A percentile compares a stretch with the other conserved stretches of the same genome.
These are phyloP conservation scores for Sebastes oblongus DNA, from an alignment of 2,797 vertebrate genomes.

Conservation along the genomic window DNA sequence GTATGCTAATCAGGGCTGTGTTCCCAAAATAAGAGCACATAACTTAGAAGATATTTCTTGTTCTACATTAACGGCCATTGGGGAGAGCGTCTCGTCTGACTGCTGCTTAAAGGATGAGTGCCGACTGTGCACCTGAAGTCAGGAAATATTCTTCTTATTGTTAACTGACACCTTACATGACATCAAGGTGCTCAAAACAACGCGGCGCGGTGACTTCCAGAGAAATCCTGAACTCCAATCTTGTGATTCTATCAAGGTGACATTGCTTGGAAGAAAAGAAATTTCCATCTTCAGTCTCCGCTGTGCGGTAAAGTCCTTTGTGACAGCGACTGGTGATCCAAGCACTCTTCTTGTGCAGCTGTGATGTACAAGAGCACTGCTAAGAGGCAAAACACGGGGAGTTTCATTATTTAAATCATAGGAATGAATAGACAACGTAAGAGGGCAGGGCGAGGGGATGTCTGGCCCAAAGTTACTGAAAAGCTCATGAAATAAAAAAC, in stretches of 20 bases:
- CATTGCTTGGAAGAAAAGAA: conserved; percentile 38
- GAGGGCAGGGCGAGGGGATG: conserved; percentile 35
- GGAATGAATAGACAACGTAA: conserved; percentile 41
- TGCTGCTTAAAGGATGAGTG: conserved; percentile 46
- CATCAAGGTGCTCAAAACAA: conserved; percentile 51
- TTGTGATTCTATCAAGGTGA: conserved; percentile 70
- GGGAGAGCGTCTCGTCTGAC: conserved; percentile 48
- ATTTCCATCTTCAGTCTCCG: conserved; percentile 38
- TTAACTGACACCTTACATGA: conserved; percentile 56
- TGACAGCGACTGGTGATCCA: conserved; percentile 57
- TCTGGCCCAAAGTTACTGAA: conserved; percentile 36
- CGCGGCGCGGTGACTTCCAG: not conserved
- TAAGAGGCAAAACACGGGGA: conserved; percentile 62
- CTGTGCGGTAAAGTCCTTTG: conserved; percentile 47
- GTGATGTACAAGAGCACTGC: conserved; percentile 49
- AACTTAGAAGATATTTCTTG: conserved; percentile 54
- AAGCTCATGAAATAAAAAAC: conserved; percentile 73
- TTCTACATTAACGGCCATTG: conserved; percentile 59
- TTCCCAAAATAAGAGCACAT: conserved; percentile 64
- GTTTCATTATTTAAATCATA: conserved; percentile 75
- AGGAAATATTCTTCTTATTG: conserved; percentile 28
- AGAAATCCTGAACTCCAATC: conserved; percentile 43
- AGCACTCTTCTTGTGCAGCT: conserved; percentile 47
- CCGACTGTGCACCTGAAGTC: conserved; percentile 32
- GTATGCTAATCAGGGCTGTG: conserved; percentile 58